Evolutionary conservation across 2,797 vertebrate species (phyloP), one percentile per base, ranked within the genome.

Genomic region (Urocyon cinereoargenteus): DNA sequence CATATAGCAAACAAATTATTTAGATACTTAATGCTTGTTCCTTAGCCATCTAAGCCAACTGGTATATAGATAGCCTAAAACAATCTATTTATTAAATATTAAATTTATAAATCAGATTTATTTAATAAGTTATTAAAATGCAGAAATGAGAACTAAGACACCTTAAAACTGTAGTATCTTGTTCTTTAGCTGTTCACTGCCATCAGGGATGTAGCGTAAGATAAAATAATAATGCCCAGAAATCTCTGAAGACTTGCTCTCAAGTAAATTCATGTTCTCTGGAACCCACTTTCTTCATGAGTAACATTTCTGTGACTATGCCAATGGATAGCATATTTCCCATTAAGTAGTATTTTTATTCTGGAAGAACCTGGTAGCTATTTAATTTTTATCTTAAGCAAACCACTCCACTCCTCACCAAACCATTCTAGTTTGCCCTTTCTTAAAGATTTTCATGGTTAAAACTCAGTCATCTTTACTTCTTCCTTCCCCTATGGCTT

Each of bases 321-420:
- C n/a, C 26, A 49, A 14, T 70, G 59, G 34, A 73, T 53, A 59
- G 7, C 22, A 21, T 70, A 77, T 78, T 77, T 92, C 55, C n/a
- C 31, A 75, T 68, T 12, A 64, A 86, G 7, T 79, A 77, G n/a
- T n/a, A 55, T 95, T 86, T 86, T 40, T 70, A 19, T 84, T 92
- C 34, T 88, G 1, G 59, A 90, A 92, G 31, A 79, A 92, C 26
- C 18, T 84, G 34, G 10, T 66, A 34, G 31, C 16, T 45, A 8
- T 91, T 96, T 55, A 49, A 28, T 53, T 94, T 92, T 57, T 83
- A 51, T 22, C 73, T 88, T 92, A n/a, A 88, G 28, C 70, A 85
- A 90, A 61, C 21, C 70, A 79, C 3, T 55, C 16, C 75, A 79
- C 3, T 55, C 62, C 16, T 83, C 55, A 77, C 24, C 24, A 94